These are phyloP conservation scores for Hydriomena furcata DNA, from an alignment of 2,888 invertebrate species.

Conservation along the genomic window DNA sequence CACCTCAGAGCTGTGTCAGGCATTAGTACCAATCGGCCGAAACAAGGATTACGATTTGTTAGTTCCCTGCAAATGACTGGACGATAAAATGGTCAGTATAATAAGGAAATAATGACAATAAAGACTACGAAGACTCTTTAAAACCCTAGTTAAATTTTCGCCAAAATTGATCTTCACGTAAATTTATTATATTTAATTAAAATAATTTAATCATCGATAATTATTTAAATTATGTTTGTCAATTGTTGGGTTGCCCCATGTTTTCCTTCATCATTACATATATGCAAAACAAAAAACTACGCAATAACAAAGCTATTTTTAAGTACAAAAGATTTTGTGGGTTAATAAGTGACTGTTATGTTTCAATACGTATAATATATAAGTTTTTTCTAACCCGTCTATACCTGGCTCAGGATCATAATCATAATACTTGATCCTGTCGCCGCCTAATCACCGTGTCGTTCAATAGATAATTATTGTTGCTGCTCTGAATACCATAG, in stretches of 20 bases:
- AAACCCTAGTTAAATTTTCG: no score
- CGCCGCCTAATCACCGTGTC: constrained; percentile 59
- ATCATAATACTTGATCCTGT: constrained; percentile 43
- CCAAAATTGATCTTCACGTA: no score
- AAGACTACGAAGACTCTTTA: no score
- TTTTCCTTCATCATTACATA: no score
- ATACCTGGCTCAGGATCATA: constrained; percentile 6
- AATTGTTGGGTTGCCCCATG: no score
- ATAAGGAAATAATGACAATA: no score
- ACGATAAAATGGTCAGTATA: constrained; percentile 13
- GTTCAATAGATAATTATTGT: constrained; percentile 44
- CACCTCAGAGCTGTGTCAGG: constrained; percentile 29
- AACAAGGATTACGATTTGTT: constrained; percentile 15
- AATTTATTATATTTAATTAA: not conserved
- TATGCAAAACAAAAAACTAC: no score
- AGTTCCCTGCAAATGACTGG: constrained; percentile 16
- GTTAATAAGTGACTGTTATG: not conserved
- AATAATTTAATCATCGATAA: no score
- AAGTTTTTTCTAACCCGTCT: not conserved
- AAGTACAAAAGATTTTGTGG: no score
- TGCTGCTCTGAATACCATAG: constrained; percentile 35
- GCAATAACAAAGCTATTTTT: no score
- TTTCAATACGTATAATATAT: not conserved
- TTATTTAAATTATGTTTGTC: no score
- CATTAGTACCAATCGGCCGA: constrained; percentile 26